A percentile compares a stretch with the other conserved stretches of the same genome.
Conservation (phyloP, 2,797 vertebrate species). For the Gymnothorax javanicus region DNA sequence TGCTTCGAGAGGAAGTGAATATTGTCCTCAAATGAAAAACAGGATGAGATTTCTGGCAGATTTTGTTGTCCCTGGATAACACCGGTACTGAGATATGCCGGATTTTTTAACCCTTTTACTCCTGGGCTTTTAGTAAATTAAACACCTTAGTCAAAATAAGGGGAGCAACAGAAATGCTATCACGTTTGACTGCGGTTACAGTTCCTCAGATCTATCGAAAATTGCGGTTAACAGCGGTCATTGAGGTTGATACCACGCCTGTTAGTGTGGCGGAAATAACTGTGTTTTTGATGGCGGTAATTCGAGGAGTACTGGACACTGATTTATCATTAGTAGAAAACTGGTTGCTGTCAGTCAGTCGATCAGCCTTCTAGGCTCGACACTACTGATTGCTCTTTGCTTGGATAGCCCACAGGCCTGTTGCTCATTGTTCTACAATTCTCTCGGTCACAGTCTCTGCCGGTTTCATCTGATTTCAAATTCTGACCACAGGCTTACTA, state of each 20-base stretch:
- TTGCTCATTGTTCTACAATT: neutral
- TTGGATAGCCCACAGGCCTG: too few species aligned
- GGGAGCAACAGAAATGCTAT: neutral
- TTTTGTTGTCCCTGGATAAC: neutral
- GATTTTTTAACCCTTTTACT: neutral
- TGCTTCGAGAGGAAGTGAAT: neutral
- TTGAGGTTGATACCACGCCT: too few species aligned
- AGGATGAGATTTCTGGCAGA: neutral
- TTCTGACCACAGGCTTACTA: neutral
- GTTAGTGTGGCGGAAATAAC: too few species aligned
- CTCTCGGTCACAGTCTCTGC: neutral
- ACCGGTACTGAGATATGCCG: neutral
- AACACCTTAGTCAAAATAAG: neutral
- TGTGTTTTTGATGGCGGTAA: too few species aligned
- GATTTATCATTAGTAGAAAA: too few species aligned
- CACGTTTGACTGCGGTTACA: too few species aligned
- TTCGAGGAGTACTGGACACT: too few species aligned
- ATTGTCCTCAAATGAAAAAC: neutral
- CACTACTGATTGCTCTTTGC: too few species aligned
- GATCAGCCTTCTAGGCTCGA: too few species aligned
- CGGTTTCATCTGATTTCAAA: neutral
- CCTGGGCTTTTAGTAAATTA: neutral
- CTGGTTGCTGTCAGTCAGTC: too few species aligned
- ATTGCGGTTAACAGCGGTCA: too few species aligned
- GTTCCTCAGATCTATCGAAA: too few species aligned